Base-by-base conservation (phyloP, 2,797 vertebrate genomes). In the Poecile montanus region DNA sequence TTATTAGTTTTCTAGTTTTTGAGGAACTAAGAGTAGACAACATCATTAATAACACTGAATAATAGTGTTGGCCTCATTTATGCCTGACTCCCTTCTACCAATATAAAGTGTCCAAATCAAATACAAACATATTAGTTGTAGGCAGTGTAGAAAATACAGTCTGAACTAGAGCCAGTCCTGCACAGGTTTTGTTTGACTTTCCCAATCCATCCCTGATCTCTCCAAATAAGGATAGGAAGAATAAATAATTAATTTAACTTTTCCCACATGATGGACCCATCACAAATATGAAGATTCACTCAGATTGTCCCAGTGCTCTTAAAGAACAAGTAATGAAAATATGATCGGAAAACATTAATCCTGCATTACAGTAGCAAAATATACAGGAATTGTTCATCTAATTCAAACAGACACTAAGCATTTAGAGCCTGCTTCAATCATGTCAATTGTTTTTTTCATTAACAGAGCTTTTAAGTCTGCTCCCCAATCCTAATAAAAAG, bases 41-140 rank as follows among this genome's bases (percentile, higher is more conserved):
- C 97, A 97, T 96, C 97, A 98, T 98, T 97, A 98, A 98, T 98
- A 98, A 98, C 8, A 27, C 88, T 97, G 97, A 98, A 94, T 97
- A 97, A 98, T 94, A 96, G 94, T 16, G 20, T 89, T 96, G 96
- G 96, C 96, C 94, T 97, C 94, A 73, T 96, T 97, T 89, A 95
- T 90, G 92, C 96, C 96, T 85, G 72, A 79, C 95, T 98, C 85
- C 88, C 83, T 97, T 94, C 94, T 95, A 91, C 95, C 96, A 95
- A 97, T 89, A 96, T 91, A 91, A 95, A 94, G 90, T 83, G 71
- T 95, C 91, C 95, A 97, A 96, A 98, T 95, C 94, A 94, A 97
- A 97, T 96, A 94, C 96, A 96, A 96, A 95, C 58, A 58, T 88
- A 93, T 93, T 95, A 77, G 2, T 87, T 94, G 88, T 75, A 96